Evolutionary conservation across 23 tunicate genomes (phyloP), one percentile per base, ranked within the genome.

Genomic region (Clavelina lepadiformis): DNA sequence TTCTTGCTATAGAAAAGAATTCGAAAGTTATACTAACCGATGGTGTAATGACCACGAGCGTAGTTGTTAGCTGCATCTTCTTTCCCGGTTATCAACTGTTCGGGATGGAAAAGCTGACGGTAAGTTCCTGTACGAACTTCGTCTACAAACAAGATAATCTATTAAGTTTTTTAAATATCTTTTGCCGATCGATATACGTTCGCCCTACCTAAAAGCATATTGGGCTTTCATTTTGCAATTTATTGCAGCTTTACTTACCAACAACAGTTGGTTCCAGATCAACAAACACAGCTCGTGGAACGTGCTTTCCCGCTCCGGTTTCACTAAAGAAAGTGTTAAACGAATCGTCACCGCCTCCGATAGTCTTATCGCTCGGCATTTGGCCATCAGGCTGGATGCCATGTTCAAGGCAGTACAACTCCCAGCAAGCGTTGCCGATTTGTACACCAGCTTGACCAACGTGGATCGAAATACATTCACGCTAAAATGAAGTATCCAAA

Each of bases 381-480:
- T 79, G 86, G 35, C 95, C 95, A 56, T 86, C 86, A 2, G 95
- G 95, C 51, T 65, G 76, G 81, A 86, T 86, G 63, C 95, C 95
- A 51, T 86, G 95, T 72, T 86, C 95, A 34, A 86, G 66, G 59
- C 94, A 85, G 67, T 85, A 85, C 52, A 85, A 47, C 58, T 85
- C 94, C 94, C 95, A 86, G 67, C 95, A 86, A 47, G 95, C 81
- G 46, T 86, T 86, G 29, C 95, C 95, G 53, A 85, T 85, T 35
- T 85, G 94, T 36, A 77, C 83, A 36, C 94, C 94, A 63, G 94
- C 95, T 62, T 86, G 95, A 27, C 95, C 95, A 50, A 86, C 86
- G 73, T 86, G 95, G 61, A 86, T 79, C 20, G 95, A 86, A 59
- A 86, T 86, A 29, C 79, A 74, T 73, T 86, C 95, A 36, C 95